Percentiles rank a stretch among this genome's conserved stretches.
These are phyloP conservation scores for Delphinus delphis DNA, from an alignment of 2,113 vertebrate species.

Conservation along the genomic window DNA sequence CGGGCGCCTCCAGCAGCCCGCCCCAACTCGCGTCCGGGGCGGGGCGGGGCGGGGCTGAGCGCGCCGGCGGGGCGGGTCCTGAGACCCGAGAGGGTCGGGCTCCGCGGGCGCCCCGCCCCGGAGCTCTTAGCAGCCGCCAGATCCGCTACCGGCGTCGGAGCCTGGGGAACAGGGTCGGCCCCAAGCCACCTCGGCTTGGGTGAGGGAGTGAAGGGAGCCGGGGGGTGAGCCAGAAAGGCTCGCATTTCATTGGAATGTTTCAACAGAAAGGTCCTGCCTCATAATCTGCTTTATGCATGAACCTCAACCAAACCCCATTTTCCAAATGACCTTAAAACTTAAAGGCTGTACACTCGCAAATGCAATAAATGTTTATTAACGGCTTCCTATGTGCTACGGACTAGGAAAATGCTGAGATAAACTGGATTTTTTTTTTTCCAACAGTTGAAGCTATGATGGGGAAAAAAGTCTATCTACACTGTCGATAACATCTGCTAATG, in stretches of 20 bases:
- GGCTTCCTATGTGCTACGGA: neutral
- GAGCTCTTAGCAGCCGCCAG: constrained; percentile 26
- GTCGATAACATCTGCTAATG: neutral
- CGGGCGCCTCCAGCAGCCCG: neutral
- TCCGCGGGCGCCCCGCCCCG: constrained; percentile 61
- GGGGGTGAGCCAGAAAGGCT: neutral
- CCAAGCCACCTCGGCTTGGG: neutral
- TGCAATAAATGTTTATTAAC: constrained; percentile 25
- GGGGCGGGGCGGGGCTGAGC: constrained; percentile 41
- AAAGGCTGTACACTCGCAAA: constrained; percentile 13
- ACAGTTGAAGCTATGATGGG: neutral
- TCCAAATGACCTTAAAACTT: constrained; percentile 46
- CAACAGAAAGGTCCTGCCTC: neutral
- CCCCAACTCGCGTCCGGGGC: constrained; percentile 71
- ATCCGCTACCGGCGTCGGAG: neutral
- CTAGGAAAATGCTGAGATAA: neutral
- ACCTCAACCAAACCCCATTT: neutral
- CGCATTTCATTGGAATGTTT: constrained; percentile 4
- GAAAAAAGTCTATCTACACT: neutral
- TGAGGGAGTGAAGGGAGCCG: neutral
- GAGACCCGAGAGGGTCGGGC: neutral
- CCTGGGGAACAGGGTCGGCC: neutral
- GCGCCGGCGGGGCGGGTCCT: neutral
- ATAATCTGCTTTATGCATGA: neutral
- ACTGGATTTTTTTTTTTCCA: neutral